Evolutionary conservation across 2,113 vertebrate genomes (phyloP), one percentile per base, ranked within the genome.

Genomic region (Scomber colias): DNA sequence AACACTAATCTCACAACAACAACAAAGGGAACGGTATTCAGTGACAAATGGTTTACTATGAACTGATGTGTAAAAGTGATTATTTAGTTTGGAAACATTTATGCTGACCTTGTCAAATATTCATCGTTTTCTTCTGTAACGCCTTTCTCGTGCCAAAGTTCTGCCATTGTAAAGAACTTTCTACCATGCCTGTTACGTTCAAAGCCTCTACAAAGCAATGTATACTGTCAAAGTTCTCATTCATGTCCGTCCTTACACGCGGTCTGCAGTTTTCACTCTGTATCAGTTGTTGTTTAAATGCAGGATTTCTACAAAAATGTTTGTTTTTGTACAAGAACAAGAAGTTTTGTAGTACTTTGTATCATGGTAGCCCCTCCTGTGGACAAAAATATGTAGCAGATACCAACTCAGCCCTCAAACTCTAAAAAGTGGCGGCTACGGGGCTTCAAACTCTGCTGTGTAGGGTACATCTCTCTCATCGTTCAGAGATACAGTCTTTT

Each of bases 311-410:
- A 97, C 96, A 96, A 88, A 91, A 83, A 89, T 96, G 96, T 96
- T 96, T 96, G 79, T 96, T 98, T 99, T 99, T 99, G 96, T 98
- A 98, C 96, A 97, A 92, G 90, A 96, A 97, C 95, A 96, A 89
- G 95, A 96, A 60, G 96, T 95, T 99, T 98, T 99, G 96, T 99
- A 99, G 97, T 97, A 96, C 96, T 99, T 99, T 99, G 96, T 99
- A 98, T 97, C 90, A 91, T 80, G 74, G 92, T 93, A 94, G 93
- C 90, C 90, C 86, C 82, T 81, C 74, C 82, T 79, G 63, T 87
- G 87, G 87, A 90, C 83, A 90, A 65, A 40, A 78, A 89, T 85
- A 92, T 94, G 93, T 94, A 94, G 93, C 92, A 89, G 92, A 92
- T 87, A 80, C 78, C 75, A 84, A 88, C 69, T 77, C 59, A 89